Percentiles rank a stretch among this genome's conserved stretches.
Evolutionary conservation across 2,888 invertebrate genomes (phyloP).

Genomic region (Perizoma flavofasciatum): DNA sequence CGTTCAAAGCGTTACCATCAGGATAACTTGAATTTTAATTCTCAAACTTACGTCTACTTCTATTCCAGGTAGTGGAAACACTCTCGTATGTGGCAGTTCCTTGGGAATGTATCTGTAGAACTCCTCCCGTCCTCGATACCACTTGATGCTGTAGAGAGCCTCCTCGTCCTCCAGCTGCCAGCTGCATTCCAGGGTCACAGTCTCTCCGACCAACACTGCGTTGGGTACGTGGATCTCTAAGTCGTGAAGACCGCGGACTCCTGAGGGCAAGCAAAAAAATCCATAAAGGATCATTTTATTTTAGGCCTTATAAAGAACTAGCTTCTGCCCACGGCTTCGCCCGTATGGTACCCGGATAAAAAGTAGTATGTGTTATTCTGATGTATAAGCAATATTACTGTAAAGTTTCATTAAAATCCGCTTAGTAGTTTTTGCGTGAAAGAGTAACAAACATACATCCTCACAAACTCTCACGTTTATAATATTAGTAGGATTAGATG

Average conservation of each 20-base stretch:
- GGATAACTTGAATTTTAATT: not conserved
- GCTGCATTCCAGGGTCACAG: conserved; percentile 89
- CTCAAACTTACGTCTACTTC: conserved; percentile 88
- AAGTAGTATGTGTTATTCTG: no score
- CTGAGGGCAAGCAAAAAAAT: conserved; percentile 57
- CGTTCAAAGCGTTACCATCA: no score
- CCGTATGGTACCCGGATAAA: no score
- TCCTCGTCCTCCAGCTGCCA: conserved; percentile 89
- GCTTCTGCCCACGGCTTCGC: no score
- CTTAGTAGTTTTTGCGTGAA: no score
- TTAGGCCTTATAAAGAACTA: no score
- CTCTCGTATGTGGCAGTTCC: conserved; percentile 89
- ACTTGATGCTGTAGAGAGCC: conserved; percentile 90
- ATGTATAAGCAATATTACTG: no score
- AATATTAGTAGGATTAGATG: no score
- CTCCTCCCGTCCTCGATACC: conserved; percentile 90
- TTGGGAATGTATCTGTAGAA: conserved; percentile 92
- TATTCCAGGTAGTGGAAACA: conserved; percentile 87
- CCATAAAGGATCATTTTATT: not conserved
- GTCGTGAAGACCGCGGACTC: conserved; percentile 85
- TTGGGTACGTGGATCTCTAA: conserved; percentile 88
- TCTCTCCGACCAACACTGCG: conserved; percentile 88
- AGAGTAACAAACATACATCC: no score
- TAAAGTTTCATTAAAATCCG: no score
- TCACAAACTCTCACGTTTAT: no score